Evolutionary conservation across 2,113 vertebrate species (phyloP).

Genomic region (Lagenorhynchus albirostris): DNA sequence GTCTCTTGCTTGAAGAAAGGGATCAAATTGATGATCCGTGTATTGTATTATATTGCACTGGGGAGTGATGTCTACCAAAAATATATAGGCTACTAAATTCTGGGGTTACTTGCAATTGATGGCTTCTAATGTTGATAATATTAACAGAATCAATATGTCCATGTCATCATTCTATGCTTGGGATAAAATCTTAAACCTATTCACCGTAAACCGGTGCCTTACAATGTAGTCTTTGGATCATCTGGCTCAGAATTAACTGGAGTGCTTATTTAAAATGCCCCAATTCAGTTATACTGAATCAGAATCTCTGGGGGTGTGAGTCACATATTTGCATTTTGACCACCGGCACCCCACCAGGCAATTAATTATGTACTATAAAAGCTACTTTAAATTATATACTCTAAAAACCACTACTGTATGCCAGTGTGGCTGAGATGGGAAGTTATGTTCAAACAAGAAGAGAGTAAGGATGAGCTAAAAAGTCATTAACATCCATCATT

Average conservation of each 20-base stretch:
- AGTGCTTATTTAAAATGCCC: not conserved
- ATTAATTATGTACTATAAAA: not conserved
- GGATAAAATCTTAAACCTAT: constrained; percentile 28
- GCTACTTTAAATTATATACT: not conserved
- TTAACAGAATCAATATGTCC: constrained; percentile 38
- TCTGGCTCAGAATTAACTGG: not conserved
- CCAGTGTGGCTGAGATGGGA: not conserved
- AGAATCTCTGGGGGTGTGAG: not conserved
- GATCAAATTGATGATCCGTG: constrained; percentile 59
- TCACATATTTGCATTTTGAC: not conserved
- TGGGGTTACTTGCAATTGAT: constrained; percentile 43
- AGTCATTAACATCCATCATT: not conserved
- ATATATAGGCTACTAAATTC: constrained; percentile 60
- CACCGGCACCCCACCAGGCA: not conserved
- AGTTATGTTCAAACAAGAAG: not conserved
- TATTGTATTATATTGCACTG: constrained; percentile 33
- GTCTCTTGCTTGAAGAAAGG: constrained; percentile 54
- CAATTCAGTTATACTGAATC: not conserved
- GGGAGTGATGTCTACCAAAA: constrained; percentile 42
- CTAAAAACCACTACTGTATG: not conserved
- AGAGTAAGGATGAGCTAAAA: not conserved
- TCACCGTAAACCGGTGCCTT: not conserved
- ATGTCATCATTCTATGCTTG: not conserved
- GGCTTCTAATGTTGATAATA: constrained; percentile 44
- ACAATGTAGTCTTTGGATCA: not conserved